Base-by-base conservation (phyloP, 2,888 invertebrate genomes). In the Bellardia pandia region DNA sequence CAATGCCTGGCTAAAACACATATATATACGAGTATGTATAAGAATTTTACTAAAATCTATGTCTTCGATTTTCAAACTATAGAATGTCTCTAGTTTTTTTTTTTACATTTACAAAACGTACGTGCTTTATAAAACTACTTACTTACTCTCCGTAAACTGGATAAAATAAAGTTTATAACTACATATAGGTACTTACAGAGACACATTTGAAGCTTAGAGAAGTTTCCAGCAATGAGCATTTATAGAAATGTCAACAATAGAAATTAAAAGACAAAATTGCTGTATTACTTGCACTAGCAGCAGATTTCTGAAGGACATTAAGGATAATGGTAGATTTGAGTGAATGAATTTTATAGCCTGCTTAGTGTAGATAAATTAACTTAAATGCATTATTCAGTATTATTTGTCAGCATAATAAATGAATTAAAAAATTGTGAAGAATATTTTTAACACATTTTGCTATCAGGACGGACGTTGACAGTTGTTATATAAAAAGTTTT, bases 331-430 rank as follows among this genome's bases (percentile, higher is more conserved):
- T 56, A 23, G 9, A 16, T 23, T 23, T 23, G 56, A 56, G 16
- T 30, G 62, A 62, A 62, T 37, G 62, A 40, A 37, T 62, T 62
- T 62, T 62, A 62, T 62, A 37, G 62, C 13, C n/a, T 40, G 37
- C 14, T 62, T 62, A 62, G 37, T 14, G 37, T 14, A 62, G 37
- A 62, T 62, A 62, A 62, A 62, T 62, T 37, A 62, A 62, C 62
- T 14, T 62, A 8, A 56, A 40, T 37, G 62, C 40, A 11, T 37
- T n/a, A 8, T 37, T 37, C 14, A 8, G n/a, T 37, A 37, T 33
- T 37, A 62, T 62, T 62, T 37, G 62, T 62, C 62, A 62, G 62
- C 62, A 62, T 37, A 37, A 62, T 62, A 40, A 62, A 40, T 62
- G 62, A 62, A 62, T 62, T 40, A 62, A 62, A 40, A 62, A 62